Conservation (phyloP, 2,113 vertebrate genomes). For the Nyctibius bracteatus region DNA sequence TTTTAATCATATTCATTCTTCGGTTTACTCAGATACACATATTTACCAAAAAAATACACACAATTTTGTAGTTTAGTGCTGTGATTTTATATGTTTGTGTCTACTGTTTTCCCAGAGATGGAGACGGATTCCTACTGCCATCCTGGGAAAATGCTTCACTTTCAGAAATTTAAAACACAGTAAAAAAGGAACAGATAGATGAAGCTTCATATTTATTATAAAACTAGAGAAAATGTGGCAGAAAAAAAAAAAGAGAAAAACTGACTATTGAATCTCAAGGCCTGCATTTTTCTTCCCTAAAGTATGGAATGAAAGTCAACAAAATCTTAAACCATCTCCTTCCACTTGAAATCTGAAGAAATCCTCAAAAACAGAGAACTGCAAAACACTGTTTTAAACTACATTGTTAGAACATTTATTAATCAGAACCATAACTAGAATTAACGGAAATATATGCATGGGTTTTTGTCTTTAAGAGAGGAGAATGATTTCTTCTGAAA, state of each 20-base stretch:
- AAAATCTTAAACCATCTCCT: background rate
- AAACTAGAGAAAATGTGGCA: background rate
- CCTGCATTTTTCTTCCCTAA: background rate
- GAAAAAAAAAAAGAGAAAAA: background rate
- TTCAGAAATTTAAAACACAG: background rate
- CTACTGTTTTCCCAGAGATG: background rate
- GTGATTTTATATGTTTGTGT: background rate
- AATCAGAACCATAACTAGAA: slow-evolving; percentile 29
- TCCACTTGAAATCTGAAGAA: background rate
- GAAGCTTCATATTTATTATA: background rate
- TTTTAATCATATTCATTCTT: background rate
- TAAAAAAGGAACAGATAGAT: background rate
- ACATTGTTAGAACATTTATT: slow-evolving; percentile 13
- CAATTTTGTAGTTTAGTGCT: background rate
- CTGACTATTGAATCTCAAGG: background rate
- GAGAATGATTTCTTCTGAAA: slow-evolving; percentile 6
- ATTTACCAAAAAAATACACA: background rate
- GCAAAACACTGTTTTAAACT: background rate
- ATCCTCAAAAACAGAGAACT: background rate
- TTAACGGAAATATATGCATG: background rate
- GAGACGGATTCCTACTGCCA: background rate
- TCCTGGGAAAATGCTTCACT: background rate
- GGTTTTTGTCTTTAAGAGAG: background rate
- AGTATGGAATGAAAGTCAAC: background rate
- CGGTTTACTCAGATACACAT: background rate